Base-by-base conservation (phyloP, 2,888 invertebrate genomes). In the Temnothorax ravouxi region DNA sequence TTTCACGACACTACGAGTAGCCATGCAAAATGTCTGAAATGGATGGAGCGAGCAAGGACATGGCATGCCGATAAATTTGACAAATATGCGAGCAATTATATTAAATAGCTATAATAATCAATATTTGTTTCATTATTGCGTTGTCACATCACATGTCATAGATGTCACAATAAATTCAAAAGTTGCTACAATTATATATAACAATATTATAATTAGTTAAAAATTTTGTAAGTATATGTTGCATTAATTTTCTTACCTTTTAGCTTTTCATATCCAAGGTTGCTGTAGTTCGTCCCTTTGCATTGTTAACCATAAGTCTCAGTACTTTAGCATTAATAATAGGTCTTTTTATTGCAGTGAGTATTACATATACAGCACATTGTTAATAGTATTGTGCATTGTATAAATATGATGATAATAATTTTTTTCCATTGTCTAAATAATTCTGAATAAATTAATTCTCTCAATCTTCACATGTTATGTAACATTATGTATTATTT, bases 1-100 rank as follows among this genome's bases (percentile, higher is more conserved):
- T 6, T 72, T 72, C 25, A 72, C 56, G 11, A 41, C 72, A 9
- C 25, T 72, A 25, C 56, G 72, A 72, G 25, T 56, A 54, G 15
- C 38, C 18, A 25, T 72, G 54, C 56, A 72, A 72, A 41, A 25
- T 56, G 38, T 21, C 0, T 54, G 25, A 72, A 3, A 72, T 15
- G 18, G 18, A 9, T 3, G 11, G 11, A 56, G 2, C 41, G 15
- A 56, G 5, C 9, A 72, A 41, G 54, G 38, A 41, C 41, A 4
- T 69, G 2, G 4, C 4, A 25, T 21, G 6, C 13, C 3, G 21
- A 64, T 66, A 66, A 44, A 6, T 44, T 44, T 25, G 18, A 4
- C 44, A 64, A 44, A 25, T 44, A 44, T 9, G 21, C 64, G 9
- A 66, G 9, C 15, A 44, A 25, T 25, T 66, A 64, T 41, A 64